phyloP scores from a whole-genome alignment of 2,888 invertebrate genomes.

The Sarcophaga rosellei region DNA sequence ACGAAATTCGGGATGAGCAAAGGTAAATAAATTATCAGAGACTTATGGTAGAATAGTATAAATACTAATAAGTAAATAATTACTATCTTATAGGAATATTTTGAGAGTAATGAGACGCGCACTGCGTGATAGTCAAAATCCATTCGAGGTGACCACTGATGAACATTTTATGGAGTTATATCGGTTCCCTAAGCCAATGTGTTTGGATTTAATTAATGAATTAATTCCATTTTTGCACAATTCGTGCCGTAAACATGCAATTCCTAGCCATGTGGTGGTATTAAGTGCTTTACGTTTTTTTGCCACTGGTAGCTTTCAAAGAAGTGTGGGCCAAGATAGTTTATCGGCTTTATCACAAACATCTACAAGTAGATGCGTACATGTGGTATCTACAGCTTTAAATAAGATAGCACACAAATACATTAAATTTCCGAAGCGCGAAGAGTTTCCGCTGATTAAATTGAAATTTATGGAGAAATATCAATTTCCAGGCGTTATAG shows the following conservation, averaged over 20 bases:
- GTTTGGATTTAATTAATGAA: slow-evolving; percentile 40
- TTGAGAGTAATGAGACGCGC: slow-evolving; percentile 26
- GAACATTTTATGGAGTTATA: slow-evolving; percentile 50
- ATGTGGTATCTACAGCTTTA: slow-evolving; percentile 38
- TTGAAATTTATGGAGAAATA: slow-evolving; percentile 48
- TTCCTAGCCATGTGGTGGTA: slow-evolving; percentile 26
- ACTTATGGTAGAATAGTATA: not conserved
- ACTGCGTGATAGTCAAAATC: slow-evolving; percentile 30
- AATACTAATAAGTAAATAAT: not conserved
- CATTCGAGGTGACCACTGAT: slow-evolving; percentile 13
- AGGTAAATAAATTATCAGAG: slow-evolving; percentile 6
- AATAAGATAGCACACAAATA: slow-evolving; percentile 50
- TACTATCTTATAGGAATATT: slow-evolving; percentile 7
- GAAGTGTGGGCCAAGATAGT: slow-evolving; percentile 46
- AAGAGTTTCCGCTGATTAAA: slow-evolving; percentile 47
- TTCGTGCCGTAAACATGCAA: slow-evolving; percentile 37
- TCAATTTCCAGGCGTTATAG: slow-evolving; percentile 52
- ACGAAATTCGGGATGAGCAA: slow-evolving; percentile 20
- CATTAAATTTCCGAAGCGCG: slow-evolving; percentile 53
- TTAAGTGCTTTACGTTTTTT: slow-evolving; percentile 42
- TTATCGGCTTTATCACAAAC: slow-evolving; percentile 55
- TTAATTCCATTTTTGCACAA: slow-evolving; percentile 43
- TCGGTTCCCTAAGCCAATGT: slow-evolving; percentile 49
- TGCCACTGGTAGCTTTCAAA: slow-evolving; percentile 54
- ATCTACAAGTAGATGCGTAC: slow-evolving; percentile 52